phyloP scores from a whole-genome alignment of 2,113 vertebrate genomes.

The Alaudala cheleensis region DNA sequence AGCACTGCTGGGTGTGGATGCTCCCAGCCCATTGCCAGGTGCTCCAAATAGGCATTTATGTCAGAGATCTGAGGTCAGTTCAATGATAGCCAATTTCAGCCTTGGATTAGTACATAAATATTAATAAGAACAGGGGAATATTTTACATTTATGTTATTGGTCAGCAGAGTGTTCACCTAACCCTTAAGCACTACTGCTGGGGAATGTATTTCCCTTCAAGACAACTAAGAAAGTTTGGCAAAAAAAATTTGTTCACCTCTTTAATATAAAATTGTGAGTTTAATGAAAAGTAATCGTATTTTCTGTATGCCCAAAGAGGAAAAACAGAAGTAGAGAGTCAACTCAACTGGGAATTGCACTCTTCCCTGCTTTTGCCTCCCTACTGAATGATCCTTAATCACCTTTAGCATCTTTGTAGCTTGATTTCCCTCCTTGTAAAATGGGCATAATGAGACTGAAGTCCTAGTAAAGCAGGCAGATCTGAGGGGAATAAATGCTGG shows the following conservation, averaged over 20 bases:
- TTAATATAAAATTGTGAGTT: not conserved
- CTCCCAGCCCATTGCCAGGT: constrained; percentile 48
- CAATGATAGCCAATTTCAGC: constrained; percentile 18
- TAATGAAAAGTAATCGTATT: not conserved
- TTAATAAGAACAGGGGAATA: not conserved
- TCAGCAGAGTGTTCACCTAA: not conserved
- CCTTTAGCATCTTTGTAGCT: not conserved
- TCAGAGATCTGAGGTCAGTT: constrained; percentile 61
- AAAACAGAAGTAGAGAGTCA: not conserved
- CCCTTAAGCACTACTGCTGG: not conserved
- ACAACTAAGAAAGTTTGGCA: not conserved
- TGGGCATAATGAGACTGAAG: not conserved
- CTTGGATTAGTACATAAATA: not conserved
- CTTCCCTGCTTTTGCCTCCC: not conserved
- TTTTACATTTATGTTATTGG: not conserved
- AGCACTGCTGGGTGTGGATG: constrained; percentile 39
- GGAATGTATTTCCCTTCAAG: not conserved
- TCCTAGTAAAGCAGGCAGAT: not conserved
- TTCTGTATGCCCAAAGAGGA: not conserved
- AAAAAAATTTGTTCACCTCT: not conserved
- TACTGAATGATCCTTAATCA: not conserved
- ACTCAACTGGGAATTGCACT: not conserved
- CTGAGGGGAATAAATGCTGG: not conserved
- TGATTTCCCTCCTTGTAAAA: not conserved
- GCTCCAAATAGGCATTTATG: constrained; percentile 61